phyloP scores from a whole-genome alignment of 2,113 vertebrate species.

The Capreolus pygargus region DNA sequence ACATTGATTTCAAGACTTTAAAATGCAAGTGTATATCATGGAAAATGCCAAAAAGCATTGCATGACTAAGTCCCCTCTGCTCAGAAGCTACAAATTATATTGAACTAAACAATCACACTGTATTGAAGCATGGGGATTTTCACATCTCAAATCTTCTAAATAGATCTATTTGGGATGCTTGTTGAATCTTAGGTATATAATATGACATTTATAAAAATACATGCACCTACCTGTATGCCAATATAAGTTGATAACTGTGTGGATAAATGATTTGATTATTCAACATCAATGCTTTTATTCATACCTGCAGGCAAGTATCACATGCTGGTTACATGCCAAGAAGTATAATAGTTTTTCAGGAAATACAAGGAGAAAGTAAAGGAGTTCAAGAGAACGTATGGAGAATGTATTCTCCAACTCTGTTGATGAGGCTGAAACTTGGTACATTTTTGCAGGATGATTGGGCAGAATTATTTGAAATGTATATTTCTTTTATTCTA shows the following conservation, averaged over 20 bases:
- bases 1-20: slow-evolving; percentile 12
- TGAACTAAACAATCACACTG: slow-evolving; percentile 41
- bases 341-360: background rate
- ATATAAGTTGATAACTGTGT: background rate
- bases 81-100: slow-evolving; percentile 13
- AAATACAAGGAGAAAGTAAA: background rate
- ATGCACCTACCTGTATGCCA: background rate
- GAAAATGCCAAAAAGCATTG: background rate
- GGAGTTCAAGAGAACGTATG: background rate
- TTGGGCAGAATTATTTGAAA: background rate
- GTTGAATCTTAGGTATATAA: background rate
- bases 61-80: background rate
- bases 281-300: background rate
- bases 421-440: background rate
- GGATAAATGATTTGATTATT: slow-evolving; percentile 7
- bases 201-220: background rate
- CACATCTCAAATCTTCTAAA: background rate
- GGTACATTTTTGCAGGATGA: background rate
- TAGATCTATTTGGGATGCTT: background rate
- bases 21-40: slow-evolving; percentile 2
- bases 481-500: background rate
- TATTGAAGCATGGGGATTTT: background rate
- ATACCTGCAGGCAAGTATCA: background rate
- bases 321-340: background rate
- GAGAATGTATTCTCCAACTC: background rate